Conservation (phyloP, 2,888 invertebrate genomes). For the Sarcophaga carnaria region DNA sequence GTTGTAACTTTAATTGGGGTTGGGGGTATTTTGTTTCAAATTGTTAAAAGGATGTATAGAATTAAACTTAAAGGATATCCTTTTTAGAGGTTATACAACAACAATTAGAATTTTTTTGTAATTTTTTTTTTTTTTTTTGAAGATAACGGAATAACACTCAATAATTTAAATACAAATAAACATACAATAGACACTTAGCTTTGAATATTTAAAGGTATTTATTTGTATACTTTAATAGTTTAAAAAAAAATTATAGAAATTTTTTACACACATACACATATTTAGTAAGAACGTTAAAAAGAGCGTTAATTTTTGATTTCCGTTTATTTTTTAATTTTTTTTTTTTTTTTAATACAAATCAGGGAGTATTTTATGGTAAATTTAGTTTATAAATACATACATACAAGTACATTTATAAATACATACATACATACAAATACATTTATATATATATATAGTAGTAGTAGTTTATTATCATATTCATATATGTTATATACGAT, state of each 20-base stretch:
- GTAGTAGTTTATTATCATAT: neutral
- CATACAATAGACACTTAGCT: too few relatives aligned
- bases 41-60: too few relatives aligned
- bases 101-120: too few relatives aligned
- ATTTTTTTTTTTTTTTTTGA: too few relatives aligned
- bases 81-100: too few relatives aligned
- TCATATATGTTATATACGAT: constrained; percentile 29
- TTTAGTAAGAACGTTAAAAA: neutral
- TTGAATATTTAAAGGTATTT: too few relatives aligned
- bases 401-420: neutral
- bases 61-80: too few relatives aligned
- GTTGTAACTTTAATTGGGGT: too few relatives aligned
- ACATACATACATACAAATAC: neutral
- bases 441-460: neutral
- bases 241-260: constrained; percentile 33
- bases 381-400: constrained; percentile 16
- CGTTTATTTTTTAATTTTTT: neutral
- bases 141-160: too few relatives aligned
- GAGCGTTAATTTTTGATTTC: neutral
- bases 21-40: too few relatives aligned
- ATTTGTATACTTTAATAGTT: neutral
- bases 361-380: constrained; percentile 45
- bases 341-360: constrained; percentile 19
- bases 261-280: neutral
- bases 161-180: too few relatives aligned